Base-by-base conservation (phyloP, 92 coral and sea anemone genomes). In the Actinernus sp. region DNA sequence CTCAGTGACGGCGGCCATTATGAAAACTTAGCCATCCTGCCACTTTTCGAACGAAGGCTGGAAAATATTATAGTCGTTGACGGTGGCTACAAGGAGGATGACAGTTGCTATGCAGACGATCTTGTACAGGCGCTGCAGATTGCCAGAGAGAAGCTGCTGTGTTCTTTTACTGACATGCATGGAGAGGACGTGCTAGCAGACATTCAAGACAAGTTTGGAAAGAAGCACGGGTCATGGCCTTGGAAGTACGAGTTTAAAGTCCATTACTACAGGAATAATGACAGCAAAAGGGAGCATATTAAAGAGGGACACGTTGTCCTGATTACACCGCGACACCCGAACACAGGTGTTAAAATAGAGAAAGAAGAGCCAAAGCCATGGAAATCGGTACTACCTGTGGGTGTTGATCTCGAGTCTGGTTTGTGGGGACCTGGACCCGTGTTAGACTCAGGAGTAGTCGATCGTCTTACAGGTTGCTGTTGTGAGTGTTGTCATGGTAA, bases 401-500 rank as follows among this genome's bases (percentile, higher is more conserved):
- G 78, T 14, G 74, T 81, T 34, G 58, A 81, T 45, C 63, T 87
- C 40, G 85, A 87, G 12, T 25, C 63, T 4, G 36, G 30, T 36
- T 22, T 51, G 17, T 87, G 93, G 93, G 88, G 93, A 28, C 57
- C 60, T n/a, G 88, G 92, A 9, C 88, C 88, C 17, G 88, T 73
- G 4, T 73, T 86, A 20, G 38, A 54, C 0, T 64, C 78, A 31
- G 62, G 74, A 11, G 88, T 73, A 45, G 87, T 82, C 31, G 92
- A 86, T 51, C 76, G 83, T 29, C 61, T 86, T 29, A 86, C 92
- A 7, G 80, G 65, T 39, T 81, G 92, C 55, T 86, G 92, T 64
- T 86, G 92, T 36, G 87, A 83, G 50, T 74, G 69, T 48, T 86
- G 92, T 59, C 92, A 86, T 48, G n/a, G n/a, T n/a, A n/a, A n/a